A percentile compares a stretch with the other conserved stretches of the same genome.
phyloP scores from a whole-genome alignment of 2,888 invertebrate genomes.

The Aleiodes leptofemur region DNA sequence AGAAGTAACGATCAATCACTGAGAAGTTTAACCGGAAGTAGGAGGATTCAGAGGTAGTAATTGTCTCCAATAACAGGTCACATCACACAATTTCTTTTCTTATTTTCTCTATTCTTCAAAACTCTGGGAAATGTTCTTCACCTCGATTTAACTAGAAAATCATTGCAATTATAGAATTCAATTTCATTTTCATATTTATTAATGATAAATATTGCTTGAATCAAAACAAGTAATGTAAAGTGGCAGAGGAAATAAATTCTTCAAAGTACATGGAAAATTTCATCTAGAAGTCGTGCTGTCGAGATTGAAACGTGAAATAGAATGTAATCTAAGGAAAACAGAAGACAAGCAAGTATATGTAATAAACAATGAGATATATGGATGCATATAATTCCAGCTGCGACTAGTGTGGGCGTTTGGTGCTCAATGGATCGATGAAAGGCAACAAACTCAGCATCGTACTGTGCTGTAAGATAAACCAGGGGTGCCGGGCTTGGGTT shows the following conservation, averaged over 20 bases:
- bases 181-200: background rate
- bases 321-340: slow-evolving; percentile 6
- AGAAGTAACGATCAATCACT: slow-evolving; percentile 33
- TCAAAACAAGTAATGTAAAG: too few relatives aligned
- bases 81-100: slow-evolving; percentile 2
- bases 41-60: slow-evolving; percentile 35
- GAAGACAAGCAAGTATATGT: background rate
- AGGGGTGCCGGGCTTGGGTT: slow-evolving; percentile 36
- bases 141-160: slow-evolving; percentile 9
- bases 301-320: slow-evolving; percentile 20
- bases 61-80: slow-evolving; percentile 38
- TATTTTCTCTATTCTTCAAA: background rate
- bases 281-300: slow-evolving; percentile 15
- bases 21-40: slow-evolving; percentile 40
- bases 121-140: background rate
- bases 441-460: slow-evolving; percentile 33
- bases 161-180: background rate
- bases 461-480: slow-evolving; percentile 47
- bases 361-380: slow-evolving; percentile 31
- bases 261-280: background rate
- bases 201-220: too few relatives aligned
- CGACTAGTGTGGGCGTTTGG: slow-evolving; percentile 26
- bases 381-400: slow-evolving; percentile 29
- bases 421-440: slow-evolving; percentile 35
- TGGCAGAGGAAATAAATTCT: background rate